Evolutionary conservation across 1,140 invertebrate species (phyloP), one percentile per base, ranked within the genome.

Genomic region (Pseudomyrmex concolor): DNA sequence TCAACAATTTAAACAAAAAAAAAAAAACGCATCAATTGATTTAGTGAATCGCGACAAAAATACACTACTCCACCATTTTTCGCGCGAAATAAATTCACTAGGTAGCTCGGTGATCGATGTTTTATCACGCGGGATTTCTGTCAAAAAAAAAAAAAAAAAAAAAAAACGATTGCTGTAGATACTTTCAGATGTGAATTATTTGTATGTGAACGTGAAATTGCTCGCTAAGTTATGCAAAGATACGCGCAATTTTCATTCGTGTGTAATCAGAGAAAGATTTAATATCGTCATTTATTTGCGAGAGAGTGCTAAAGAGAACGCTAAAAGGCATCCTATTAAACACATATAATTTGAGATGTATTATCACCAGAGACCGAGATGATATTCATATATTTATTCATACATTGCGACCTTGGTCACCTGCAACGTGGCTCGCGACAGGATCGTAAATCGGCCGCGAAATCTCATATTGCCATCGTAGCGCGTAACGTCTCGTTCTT

Each of bases 401-500:
- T 55, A 13, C 15, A 5, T 13, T 17, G 15, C 34, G 59, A 86
- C 59, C 77, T 86, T 68, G 68, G n/a, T 17, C 73, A 73, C 51
- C 5, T 43, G 54, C 4, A 70, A 48, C 34, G 34, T 22, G n/a
- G 13, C 54, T 19, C 60, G 64, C 43, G 48, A 59, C 59, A 15
- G 0, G 19, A 48, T 17, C 22, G 25, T 84, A 88, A 89, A 85
- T 86, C 89, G 64, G 10, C 9, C 60, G 50, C 50, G 62, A 89
- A 85, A 85, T 83, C 62, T 86, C 80, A 84, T 89, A 89, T 88
- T 77, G 54, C 50, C 54, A 57, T 72, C 51, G 5, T 66, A n/a
- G 34, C 59, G 64, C 25, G 68, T 12, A 22, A 34, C 48, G 77
- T 74, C 64, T 82, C 81, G 50, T 12, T 13, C 50, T 51, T 12